phyloP scores from a whole-genome alignment of 2,113 vertebrate genomes.

The Cyprinodon brontotheroides region DNA sequence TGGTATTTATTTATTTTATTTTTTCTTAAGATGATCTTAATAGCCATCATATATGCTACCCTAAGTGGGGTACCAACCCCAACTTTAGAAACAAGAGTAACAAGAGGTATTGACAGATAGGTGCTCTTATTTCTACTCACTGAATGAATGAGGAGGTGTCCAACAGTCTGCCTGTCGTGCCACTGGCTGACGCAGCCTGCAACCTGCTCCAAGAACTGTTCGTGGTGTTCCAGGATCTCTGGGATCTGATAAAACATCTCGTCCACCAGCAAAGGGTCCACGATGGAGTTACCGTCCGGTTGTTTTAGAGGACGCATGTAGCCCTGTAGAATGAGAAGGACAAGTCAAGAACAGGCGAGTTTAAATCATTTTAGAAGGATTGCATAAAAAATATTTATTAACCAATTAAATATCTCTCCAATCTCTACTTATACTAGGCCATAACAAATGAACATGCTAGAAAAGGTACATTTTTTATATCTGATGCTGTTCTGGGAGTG shows the following conservation, averaged over 20 bases:
- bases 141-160: constrained; percentile 92
- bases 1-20: too few species aligned
- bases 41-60: too few species aligned
- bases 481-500: too few species aligned
- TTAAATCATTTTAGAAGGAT: background rate
- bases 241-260: constrained; percentile 99
- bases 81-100: too few species aligned
- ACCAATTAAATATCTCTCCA: too few species aligned
- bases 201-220: constrained; percentile 95
- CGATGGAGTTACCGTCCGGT: constrained; percentile 88
- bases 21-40: too few species aligned
- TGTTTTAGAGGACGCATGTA: constrained; percentile 98
- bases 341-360: background rate
- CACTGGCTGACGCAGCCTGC: constrained; percentile 89
- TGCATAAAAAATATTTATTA: background rate
- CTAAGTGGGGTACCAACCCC: too few species aligned
- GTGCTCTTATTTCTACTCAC: constrained; percentile 76
- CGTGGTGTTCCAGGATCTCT: constrained; percentile 96
- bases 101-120: background rate
- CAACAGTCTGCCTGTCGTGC: constrained; percentile 94
- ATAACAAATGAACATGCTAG: too few species aligned
- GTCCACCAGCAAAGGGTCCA: constrained; percentile 92
- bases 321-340: constrained; percentile 77
- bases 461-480: too few species aligned
- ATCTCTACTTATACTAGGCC: too few species aligned